Percentiles rank a stretch among this genome's conserved stretches.
phyloP scores from a whole-genome alignment of 1,140 invertebrate species.

The Callitettix versicolor region DNA sequence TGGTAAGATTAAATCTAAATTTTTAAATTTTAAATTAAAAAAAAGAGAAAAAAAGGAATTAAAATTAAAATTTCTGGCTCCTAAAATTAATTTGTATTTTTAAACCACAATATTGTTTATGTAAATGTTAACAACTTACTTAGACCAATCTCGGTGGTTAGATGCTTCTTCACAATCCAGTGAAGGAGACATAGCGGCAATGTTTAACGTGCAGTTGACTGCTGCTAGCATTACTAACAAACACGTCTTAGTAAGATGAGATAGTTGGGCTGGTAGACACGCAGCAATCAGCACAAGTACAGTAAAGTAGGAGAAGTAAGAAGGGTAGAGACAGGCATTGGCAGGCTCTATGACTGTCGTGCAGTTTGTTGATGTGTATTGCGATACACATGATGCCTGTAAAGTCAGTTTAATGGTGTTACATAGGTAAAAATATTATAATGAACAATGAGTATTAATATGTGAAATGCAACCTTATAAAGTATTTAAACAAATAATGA shows the following conservation, averaged over 20 bases:
- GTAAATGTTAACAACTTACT: no score
- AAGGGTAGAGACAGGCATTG: slow-evolving; percentile 50
- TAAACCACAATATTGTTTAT: no score
- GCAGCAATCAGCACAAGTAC: slow-evolving; percentile 58
- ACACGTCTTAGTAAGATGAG: slow-evolving; percentile 54
- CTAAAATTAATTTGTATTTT: no score
- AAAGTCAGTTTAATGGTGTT: no score
- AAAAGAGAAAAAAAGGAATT: no score
- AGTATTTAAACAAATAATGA: no score
- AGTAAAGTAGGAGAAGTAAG: slow-evolving; percentile 60
- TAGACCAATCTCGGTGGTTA: slow-evolving; percentile 32
- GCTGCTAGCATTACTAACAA: slow-evolving; percentile 48
- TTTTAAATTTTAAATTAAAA: no score
- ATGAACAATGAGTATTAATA: no score
- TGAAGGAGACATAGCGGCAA: slow-evolving; percentile 41
- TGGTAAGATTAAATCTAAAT: no score
- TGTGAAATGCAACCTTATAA: no score
- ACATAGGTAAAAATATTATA: no score
- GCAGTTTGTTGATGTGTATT: slow-evolving; percentile 15
- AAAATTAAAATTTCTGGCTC: no score
- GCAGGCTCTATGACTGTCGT: slow-evolving; percentile 21
- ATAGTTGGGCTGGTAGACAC: slow-evolving; percentile 59
- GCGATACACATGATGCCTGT: slow-evolving; percentile 8
- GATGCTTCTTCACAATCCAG: slow-evolving; percentile 45
- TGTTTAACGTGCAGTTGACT: slow-evolving; percentile 50